Base-by-base conservation (phyloP, 2,113 vertebrate species). In the Dipodomys stephensi region DNA sequence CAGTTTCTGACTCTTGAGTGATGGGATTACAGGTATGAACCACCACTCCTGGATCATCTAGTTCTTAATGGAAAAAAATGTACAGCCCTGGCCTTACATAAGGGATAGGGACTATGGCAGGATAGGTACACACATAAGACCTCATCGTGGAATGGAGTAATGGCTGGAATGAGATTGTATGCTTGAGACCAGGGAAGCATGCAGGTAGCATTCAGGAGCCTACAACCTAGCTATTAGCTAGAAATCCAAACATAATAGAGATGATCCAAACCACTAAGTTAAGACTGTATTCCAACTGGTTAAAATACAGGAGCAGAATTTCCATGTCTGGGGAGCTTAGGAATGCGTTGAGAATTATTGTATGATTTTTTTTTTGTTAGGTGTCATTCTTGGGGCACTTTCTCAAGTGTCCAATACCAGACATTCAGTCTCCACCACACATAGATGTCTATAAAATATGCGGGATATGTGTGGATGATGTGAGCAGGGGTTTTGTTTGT, bases 151-250 rank as follows among this genome's bases (percentile, higher is more conserved):
- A 4, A 6, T 32, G 15, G 53, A 32, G 7, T 23, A 27, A 30
- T 23, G 5, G 32, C 28, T 0, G 2, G 9, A n/a, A 83, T 11
- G n/a, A 25, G 7, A 7, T n/a, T 2, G 2, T 25, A n/a, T 11
- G 20, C 39, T 44, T 18, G 8, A 80, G 49, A 19, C 27, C 7
- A 4, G 74, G 9, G 46, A 8, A 32, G 46, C 35, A 65, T 0
- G 12, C 65, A 20, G 64, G 39, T 8, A 30, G 73, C 16, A 7
- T 2, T 7, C 4, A 6, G 46, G 30, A 18, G 0, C 64, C 69
- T 76, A 1, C 2, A 28, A 65, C 35, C 15, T 19, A 0, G 23
- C 32, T 35, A 23, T 72, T 32, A 49, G 39, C 53, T 46, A 62
- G 39, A 57, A 84, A 16, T 11, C 18, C 69, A 30, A 32, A 57